Base-by-base conservation (phyloP, 2,888 invertebrate species). In the Dryocosmus kuriphilus region DNA sequence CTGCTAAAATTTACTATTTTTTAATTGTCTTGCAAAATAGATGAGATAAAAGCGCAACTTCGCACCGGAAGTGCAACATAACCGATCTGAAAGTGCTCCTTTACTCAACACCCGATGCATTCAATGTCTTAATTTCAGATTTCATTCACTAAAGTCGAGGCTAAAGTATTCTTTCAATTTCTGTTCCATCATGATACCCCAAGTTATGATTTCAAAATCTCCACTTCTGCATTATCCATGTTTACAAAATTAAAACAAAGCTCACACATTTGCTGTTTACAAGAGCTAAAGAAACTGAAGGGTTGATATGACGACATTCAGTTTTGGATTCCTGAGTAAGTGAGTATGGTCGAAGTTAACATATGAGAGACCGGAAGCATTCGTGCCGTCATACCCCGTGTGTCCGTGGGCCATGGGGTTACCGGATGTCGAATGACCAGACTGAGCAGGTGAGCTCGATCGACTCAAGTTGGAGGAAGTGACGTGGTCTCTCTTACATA, bases 371-470 rank as follows among this genome's bases (percentile, higher is more conserved):
- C 80, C 84, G 84, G 84, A 84, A 84, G 82, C 77, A 79, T 79
- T 78, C 80, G 71, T 71, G 67, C 32, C 76, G 76, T 75, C 71
- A 61, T 71, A 74, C 67, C 30, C 73, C 67, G 27, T 85, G 27
- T 85, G 83, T 81, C 84, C 86, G 83, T 79, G 83, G 85, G 86
- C 87, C 86, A 85, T 82, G 86, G 87, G 86, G 86, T 88, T 87
- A 86, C 85, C 88, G 88, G 88, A 88, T 87, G 87, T 88, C 84
- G 86, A 87, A 85, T 88, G 88, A 88, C 88, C 87, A 86, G 88
- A 86, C 85, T 86, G 85, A 82, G 86, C 85, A 86, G 85, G 88
- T 86, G 86, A 86, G 83, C 85, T 57, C 79, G 81, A 80, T 79
- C 76, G 75, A 77, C 77, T 78, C 80, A 46, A 63, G 78, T 32